A percentile compares a stretch with the other conserved stretches of the same genome.
Conservation (phyloP, 2,888 invertebrate species). For the Eupeodes luniger region DNA sequence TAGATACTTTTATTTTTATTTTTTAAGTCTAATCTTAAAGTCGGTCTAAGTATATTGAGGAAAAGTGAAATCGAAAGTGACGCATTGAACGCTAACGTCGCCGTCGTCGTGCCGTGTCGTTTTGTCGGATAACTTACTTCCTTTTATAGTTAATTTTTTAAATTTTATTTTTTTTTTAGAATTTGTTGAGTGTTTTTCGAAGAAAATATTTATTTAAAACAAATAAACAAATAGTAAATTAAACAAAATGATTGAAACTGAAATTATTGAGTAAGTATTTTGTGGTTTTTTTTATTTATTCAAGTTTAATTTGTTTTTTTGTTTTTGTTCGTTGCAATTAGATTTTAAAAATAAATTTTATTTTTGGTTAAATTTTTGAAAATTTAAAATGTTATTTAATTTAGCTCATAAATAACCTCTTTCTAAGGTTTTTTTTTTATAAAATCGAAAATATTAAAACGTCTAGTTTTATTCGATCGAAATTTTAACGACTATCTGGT, state of each 20-base stretch:
- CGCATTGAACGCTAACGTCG: conserved; percentile 37
- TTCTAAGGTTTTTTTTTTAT: too few relatives aligned
- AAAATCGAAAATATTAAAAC: too few relatives aligned
- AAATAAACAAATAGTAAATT: not conserved
- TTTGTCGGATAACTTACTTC: conserved; percentile 43
- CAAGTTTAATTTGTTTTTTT: not conserved
- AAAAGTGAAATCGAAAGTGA: conserved; percentile 76
- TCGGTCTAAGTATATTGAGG: conserved; percentile 21
- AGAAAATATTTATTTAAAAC: not conserved
- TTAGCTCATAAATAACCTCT: too few relatives aligned
- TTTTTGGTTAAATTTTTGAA: too few relatives aligned
- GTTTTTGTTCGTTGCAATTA: too few relatives aligned
- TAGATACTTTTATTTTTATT: conserved; percentile 35
- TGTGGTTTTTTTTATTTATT: conserved; percentile 1
- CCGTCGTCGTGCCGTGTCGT: too few relatives aligned
- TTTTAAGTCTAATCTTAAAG: conserved; percentile 61
- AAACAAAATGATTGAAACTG: conserved; percentile 63
- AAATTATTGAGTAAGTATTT: conserved; percentile 70
- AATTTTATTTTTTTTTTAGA: not conserved
- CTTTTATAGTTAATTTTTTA: conserved; percentile 36
- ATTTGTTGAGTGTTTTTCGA: not conserved
- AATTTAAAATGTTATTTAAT: too few relatives aligned
- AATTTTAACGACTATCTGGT: too few relatives aligned
- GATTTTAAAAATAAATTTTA: too few relatives aligned
- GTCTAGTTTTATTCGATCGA: too few relatives aligned